Base-by-base conservation (phyloP, 2,888 invertebrate species). In the Ephialtes manifestator region DNA sequence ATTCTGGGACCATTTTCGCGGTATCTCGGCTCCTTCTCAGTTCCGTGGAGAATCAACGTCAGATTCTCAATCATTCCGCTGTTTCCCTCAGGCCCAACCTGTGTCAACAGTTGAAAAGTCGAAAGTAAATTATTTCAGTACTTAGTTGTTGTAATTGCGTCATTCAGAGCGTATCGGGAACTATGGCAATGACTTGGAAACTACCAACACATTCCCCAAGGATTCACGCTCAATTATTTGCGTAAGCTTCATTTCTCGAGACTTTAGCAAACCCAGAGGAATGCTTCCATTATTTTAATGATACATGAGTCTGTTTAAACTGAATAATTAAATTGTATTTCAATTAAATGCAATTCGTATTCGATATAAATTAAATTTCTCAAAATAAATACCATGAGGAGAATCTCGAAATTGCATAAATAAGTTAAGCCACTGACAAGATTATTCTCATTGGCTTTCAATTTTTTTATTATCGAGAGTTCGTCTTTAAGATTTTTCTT, bases 31-130 rank as follows among this genome's bases (percentile, higher is more conserved):
- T 95, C 94, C 74, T 95, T 94, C 82, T 93, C 94, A 0, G 97
- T 97, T 1, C 98, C 98, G 90, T 97, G 97, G n/a, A 98, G 92
- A 51, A 96, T 94, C 58, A 97, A 92, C n/a, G 93, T 94, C 0
- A 96, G 94, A 46, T 95, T 92, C 5, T 95, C 95, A n/a, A 97
- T 92, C 55, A 91, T 91, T 0, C 97, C 97, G 1, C 89, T 90
- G 90, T 97, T 96, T 20, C 87, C 88, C 15, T 87, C 86, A 1
- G 94, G 94, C 10, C 95, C 95, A 39, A 92, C 89, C 95, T 95
- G 87, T 65, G 89, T 83, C 28, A 84, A 75, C 78, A 18, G 68
- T 77, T 13, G 51, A 31, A n/a, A 67, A 77, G 63, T n/a, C 20
- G 35, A 13, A 3, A 28, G 60, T 55, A 35, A 68, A 65, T 63